Conservation (phyloP, 2,888 invertebrate genomes). For the Anorthoa munda region DNA sequence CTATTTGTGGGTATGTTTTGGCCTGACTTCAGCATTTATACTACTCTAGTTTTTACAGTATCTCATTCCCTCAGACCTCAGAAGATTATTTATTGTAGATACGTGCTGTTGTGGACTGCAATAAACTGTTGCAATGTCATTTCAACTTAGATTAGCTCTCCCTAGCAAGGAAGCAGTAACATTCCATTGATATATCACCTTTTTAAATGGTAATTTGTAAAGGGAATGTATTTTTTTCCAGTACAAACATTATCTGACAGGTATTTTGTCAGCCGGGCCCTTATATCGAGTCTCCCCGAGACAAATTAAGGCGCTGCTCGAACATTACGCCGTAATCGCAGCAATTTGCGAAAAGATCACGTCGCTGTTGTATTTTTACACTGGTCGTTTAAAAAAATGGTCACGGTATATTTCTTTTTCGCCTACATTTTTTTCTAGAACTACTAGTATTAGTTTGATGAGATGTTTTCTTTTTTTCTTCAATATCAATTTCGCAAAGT, state of each 20-base stretch:
- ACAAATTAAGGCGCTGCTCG: conserved; percentile 71
- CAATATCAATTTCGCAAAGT: conserved; percentile 54
- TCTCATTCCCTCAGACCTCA: conserved; percentile 23
- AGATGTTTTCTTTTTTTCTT: conserved; percentile 46
- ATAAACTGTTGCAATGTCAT: conserved; percentile 25
- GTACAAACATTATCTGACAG: conserved; percentile 73
- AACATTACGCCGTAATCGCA: conserved; percentile 73
- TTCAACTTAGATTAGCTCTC: conserved; percentile 12
- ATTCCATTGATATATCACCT: conserved; percentile 50
- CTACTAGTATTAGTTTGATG: conserved; percentile 37
- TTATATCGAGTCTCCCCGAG: conserved; percentile 72
- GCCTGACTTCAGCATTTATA: too few relatives aligned
- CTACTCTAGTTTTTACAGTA: conserved; percentile 7
- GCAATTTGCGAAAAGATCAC: conserved; percentile 79
- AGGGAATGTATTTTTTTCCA: conserved; percentile 56
- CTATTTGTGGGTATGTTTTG: neutral
- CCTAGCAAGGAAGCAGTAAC: conserved; percentile 22
- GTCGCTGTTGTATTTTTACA: conserved; percentile 74
- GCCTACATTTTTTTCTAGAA: conserved; percentile 34
- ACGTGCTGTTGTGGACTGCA: conserved; percentile 29
- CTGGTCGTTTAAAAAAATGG: conserved; percentile 73
- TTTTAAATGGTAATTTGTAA: conserved; percentile 59
- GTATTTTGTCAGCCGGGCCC: conserved; percentile 74
- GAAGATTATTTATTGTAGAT: conserved; percentile 20
- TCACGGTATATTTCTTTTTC: conserved; percentile 59